Conservation (phyloP, 2,888 invertebrate genomes). For the Synanthedon myopaeformis region DNA sequence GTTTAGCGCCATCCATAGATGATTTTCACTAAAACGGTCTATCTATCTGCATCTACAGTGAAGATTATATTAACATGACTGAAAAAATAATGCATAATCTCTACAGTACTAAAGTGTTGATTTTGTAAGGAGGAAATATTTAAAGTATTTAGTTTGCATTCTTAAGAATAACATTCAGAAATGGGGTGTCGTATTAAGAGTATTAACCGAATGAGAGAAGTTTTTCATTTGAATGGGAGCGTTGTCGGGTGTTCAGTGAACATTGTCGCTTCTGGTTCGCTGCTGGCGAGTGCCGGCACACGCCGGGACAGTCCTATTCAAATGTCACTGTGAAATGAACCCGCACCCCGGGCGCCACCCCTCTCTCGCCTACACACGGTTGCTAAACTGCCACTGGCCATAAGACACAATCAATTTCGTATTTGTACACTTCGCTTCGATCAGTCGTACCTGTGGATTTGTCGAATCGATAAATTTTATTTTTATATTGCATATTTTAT, state of each 20-base stretch:
- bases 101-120: background rate
- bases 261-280: conserved; percentile 65
- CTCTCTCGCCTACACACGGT: conserved; percentile 20
- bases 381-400: conserved; percentile 63
- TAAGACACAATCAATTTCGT: conserved; percentile 69
- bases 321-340: conserved; percentile 59
- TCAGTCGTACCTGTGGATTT: conserved; percentile 54
- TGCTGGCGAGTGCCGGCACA: conserved; percentile 63
- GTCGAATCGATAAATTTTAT: conserved; percentile 29
- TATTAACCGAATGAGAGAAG: conserved; percentile 50
- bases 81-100: background rate
- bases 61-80: background rate
- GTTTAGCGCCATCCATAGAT: no score
- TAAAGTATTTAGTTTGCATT: background rate
- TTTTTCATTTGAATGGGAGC: conserved; percentile 63
- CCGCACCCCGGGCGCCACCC: conserved; percentile 19
- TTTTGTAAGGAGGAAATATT: background rate
- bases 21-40: no score
- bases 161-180: conserved; percentile 22
- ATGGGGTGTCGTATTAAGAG: conserved; percentile 46
- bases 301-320: conserved; percentile 66
- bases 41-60: no score
- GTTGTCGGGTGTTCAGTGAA: conserved; percentile 56
- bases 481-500: background rate
- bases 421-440: conserved; percentile 61